Percentiles rank a stretch among this genome's conserved stretches.
Evolutionary conservation across 2,113 vertebrate genomes (phyloP).

Genomic region (Coptodon bakossiorum): DNA sequence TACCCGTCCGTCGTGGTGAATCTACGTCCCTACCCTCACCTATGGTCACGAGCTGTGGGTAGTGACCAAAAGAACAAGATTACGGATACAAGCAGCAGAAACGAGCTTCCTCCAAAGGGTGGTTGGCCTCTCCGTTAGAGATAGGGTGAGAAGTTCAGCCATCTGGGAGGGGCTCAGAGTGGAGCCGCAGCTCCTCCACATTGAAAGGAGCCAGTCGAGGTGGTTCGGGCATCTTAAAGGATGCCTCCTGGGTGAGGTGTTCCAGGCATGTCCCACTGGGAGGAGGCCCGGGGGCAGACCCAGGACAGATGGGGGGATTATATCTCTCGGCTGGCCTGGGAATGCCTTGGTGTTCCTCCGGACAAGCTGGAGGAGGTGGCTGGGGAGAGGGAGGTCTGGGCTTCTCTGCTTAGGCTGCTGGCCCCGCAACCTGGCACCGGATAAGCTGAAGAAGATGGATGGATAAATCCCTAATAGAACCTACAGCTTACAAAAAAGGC

Average conservation of each 20-base stretch:
- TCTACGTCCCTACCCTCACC: neutral
- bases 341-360: neutral
- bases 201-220: neutral
- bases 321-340: neutral
- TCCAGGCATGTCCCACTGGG: neutral
- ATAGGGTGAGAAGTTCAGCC: neutral
- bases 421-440: fast-evolving
- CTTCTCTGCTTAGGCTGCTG: neutral
- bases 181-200: neutral
- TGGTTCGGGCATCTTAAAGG: neutral
- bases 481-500: neutral
- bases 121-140: neutral
- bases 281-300: neutral
- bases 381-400: neutral
- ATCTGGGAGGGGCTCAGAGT: neutral
- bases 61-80: neutral
- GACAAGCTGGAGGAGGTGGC: neutral
- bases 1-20: neutral
- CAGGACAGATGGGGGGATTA: neutral
- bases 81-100: neutral
- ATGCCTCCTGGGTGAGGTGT: neutral
- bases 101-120: neutral
- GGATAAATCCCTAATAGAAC: neutral
- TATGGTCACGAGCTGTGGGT: neutral
- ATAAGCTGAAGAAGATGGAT: neutral